Conservation (phyloP, 1,140 invertebrate genomes). For the Drosophila sp. region DNA sequence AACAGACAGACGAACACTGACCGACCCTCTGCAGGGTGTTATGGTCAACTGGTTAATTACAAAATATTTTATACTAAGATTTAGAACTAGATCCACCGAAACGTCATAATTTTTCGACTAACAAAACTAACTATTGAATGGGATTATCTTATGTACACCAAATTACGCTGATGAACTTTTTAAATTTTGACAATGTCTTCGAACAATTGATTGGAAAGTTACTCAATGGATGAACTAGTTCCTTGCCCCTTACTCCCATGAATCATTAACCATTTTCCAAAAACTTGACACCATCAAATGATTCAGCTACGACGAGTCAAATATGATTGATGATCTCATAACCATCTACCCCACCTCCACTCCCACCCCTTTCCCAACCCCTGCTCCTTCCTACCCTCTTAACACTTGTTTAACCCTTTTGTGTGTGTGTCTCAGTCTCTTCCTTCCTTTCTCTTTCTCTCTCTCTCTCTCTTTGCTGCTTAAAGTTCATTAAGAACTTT, state of each 20-base stretch:
- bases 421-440: slow-evolving; percentile 27
- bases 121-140: too few species aligned
- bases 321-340: slow-evolving; percentile 72
- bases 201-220: background rate
- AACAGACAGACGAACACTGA: too few species aligned
- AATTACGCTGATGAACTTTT: background rate
- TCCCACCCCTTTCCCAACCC: background rate
- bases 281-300: slow-evolving; percentile 42
- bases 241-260: background rate
- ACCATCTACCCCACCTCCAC: background rate
- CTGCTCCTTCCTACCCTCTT: slow-evolving; percentile 18
- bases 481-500: slow-evolving; percentile 78
- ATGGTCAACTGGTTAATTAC: too few species aligned
- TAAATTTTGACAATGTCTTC: background rate
- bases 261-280: slow-evolving; percentile 20
- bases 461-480: slow-evolving; percentile 28
- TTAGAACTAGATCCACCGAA: too few species aligned
- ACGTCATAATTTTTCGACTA: too few species aligned
- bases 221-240: background rate
- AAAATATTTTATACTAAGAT: too few species aligned
- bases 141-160: too few species aligned
- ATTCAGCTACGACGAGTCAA: slow-evolving; percentile 51
- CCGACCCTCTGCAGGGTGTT: too few species aligned
- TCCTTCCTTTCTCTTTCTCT: background rate
- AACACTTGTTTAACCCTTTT: slow-evolving; percentile 79